Evolutionary conservation across 2,797 vertebrate genomes (phyloP), one percentile per base, ranked within the genome.

Genomic region (Lindbergichthys nudifrons): DNA sequence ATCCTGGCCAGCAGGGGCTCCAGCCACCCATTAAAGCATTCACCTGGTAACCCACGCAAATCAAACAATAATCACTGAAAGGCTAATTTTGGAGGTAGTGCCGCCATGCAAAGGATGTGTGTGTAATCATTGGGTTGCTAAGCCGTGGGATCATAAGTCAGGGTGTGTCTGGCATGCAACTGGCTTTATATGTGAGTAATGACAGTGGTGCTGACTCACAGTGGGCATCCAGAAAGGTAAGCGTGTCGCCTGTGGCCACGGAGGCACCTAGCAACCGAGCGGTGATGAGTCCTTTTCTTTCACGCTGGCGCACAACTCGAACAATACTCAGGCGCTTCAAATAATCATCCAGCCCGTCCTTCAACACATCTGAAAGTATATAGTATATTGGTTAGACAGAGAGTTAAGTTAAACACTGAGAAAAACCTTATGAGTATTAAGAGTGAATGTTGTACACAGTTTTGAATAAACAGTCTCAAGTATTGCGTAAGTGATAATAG

Each of bases 201-300:
- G 12, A 69, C 26, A 50, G 57, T 1, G 6, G 41, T 62, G 50
- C 23, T 43, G 80, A 97, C 98, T 97, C 92, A 99, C 98, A 99
- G 73, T 99, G 98, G 63, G 98, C 97, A 66, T 99, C 98, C 68
- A 99, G 94, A 92, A 99, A 99, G 52, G 98, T 99, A 71, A 99
- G 96, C 0, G 96, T 97, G 82, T 99, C 97, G 26, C 96, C 98
- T 3, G 95, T 97, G 70, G 98, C 97, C 64, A 95, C 95, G 0
- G 97, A 94, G 63, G 98, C 98, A 43, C 98, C 98, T 67, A 99
- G 92, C 70, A 99, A 91, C 14, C 98, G 95, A 1, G 98, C 98
- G 0, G 97, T 97, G 90, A 99, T 99, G 46, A 99, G 95, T 32
- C 98, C 98, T 92, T 99, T 99, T 56, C 98, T 96, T 84, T 99